These are phyloP conservation scores for Drosophila algonquin DNA, from an alignment of 2,888 invertebrate genomes.

Conservation along the genomic window DNA sequence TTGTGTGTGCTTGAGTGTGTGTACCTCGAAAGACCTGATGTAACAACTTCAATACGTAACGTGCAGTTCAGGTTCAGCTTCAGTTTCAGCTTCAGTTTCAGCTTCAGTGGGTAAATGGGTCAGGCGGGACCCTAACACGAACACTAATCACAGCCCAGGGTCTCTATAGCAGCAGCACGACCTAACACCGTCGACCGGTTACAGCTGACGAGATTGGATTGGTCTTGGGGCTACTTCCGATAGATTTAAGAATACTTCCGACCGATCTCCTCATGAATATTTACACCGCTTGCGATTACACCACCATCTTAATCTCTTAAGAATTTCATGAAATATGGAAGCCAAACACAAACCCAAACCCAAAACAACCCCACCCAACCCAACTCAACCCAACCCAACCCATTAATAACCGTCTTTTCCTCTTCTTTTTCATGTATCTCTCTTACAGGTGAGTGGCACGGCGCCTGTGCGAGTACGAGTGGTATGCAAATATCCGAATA, in stretches of 20 bases:
- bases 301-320: constrained; percentile 7
- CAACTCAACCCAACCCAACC: background rate
- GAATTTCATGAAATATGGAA: constrained; percentile 17
- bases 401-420: constrained; percentile 11
- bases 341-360: background rate
- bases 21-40: background rate
- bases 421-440: constrained; percentile 2
- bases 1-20: background rate
- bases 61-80: constrained; percentile 14
- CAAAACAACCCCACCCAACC: background rate
- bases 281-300: background rate
- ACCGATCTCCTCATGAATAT: constrained; percentile 14
- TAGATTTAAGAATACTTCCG: constrained; percentile 6
- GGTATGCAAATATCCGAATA: constrained; percentile 20
- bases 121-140: constrained; percentile 3
- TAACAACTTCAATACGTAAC: constrained; percentile 21
- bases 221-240: constrained; percentile 19
- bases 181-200: background rate
- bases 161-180: background rate
- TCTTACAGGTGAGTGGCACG: constrained; percentile 23
- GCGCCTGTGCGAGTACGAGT: background rate
- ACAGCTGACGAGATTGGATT: constrained; percentile 1
- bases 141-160: constrained; percentile 29
- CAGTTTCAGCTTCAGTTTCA: background rate
- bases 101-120: constrained; percentile 32